Percentiles rank a stretch among this genome's conserved stretches.
Conservation (phyloP, 1,140 invertebrate genomes). For the Drosophila dunni region DNA sequence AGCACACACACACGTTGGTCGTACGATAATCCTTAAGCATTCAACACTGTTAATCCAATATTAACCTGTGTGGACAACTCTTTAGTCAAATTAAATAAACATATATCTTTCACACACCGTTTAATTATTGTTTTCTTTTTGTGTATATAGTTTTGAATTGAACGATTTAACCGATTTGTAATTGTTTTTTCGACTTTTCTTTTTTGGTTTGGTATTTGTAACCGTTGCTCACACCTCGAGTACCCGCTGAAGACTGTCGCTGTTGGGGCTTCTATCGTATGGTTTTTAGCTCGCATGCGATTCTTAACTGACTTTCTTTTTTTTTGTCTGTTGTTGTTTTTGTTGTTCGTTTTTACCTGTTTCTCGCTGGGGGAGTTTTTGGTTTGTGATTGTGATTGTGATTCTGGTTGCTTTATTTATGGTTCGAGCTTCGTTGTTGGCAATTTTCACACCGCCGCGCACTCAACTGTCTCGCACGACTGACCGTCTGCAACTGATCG, state of each 20-base stretch:
- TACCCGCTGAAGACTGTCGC: conserved; percentile 76
- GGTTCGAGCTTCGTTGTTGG: conserved; percentile 60
- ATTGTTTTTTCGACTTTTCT: conserved; percentile 15
- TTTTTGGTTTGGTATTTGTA: conserved; percentile 30
- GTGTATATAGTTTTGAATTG: conserved; percentile 28
- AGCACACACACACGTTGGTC: conserved; percentile 30
- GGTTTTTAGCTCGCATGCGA: conserved; percentile 68
- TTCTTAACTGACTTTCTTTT: conserved; percentile 65
- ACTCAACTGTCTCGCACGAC: conserved; percentile 84
- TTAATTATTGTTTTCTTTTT: conserved; percentile 21
- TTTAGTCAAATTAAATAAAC: conserved; percentile 19
- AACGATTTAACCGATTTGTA: conserved; percentile 54
- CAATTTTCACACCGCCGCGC: conserved; percentile 77
- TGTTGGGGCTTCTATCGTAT: conserved; percentile 72
- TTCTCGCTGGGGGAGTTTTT: conserved; percentile 21
- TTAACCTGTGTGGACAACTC: conserved; percentile 37
- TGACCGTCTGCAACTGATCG: conserved; percentile 84
- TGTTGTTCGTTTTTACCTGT: conserved; percentile 43
- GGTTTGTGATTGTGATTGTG: conserved; percentile 31
- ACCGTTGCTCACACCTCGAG: conserved; percentile 72
- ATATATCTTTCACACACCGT: conserved; percentile 7
- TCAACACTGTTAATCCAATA: conserved; percentile 48
- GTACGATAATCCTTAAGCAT: conserved; percentile 35
- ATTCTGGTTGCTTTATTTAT: conserved; percentile 47
- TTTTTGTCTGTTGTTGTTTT: conserved; percentile 44